Evolutionary conservation across 1,140 invertebrate genomes (phyloP), one percentile per base, ranked within the genome.

Genomic region (Brachionus rotundiformis): DNA sequence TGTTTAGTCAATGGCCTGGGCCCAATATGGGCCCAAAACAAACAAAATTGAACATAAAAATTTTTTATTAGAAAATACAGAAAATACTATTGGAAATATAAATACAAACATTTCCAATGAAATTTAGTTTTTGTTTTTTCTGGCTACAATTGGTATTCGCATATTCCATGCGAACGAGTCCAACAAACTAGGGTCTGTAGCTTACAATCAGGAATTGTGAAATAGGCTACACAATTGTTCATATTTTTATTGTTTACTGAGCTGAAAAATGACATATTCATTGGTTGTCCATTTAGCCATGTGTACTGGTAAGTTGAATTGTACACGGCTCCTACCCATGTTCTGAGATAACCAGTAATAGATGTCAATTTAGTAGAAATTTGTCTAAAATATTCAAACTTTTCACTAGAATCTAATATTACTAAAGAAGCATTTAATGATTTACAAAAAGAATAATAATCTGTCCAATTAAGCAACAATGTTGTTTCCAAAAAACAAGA

Each of bases 171-270:
- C 11, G 68, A 73, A 8, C 39, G 16, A 44, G 19, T 41, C 16
- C n/a, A 44, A 44, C 68, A 73, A 44, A 73, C 16, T 25, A 73
- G 11, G 13, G 68, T 73, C n/a, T 73, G 68, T 25, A 73, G n/a
- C 36, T 25, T 25, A 44, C 68, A 73, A 23, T 73, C 16, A 44
- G 68, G 68, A 44, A 41, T 44, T 4, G 25, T 44, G n/a, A 25
- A 73, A 44, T 41, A 73, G 11, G 36, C 39, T 23, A 73, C 36
- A 44, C 68, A 73, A 73, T 44, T 44, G n/a, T 73, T 73, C 1
- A 31, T 25, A 44, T 73, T 19, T 4, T 73, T 73, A 25, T 44
- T n/a, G 27, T 73, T 73, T 27, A 44, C 68, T 23, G 19, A 2
- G 3, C 39, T 44, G 11, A 73, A 73, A 44, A 73, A 73, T 25